These are phyloP conservation scores for Teleopsis dalmanni DNA, from an alignment of 1,140 invertebrate genomes.

Conservation along the genomic window DNA sequence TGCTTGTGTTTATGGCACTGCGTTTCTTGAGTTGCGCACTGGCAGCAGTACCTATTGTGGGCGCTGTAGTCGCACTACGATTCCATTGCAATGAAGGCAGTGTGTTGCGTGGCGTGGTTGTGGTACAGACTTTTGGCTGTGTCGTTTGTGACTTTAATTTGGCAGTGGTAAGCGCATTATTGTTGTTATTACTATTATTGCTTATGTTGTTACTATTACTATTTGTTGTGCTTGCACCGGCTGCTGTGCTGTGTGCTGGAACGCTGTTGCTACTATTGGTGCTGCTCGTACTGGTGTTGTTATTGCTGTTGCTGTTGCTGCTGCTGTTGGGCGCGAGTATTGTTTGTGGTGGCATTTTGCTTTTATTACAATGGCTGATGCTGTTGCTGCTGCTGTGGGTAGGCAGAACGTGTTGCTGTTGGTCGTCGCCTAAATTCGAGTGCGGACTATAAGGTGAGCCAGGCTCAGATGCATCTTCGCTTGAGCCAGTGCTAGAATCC, in stretches of 20 bases:
- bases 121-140: slow-evolving; percentile 11
- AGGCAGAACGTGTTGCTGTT: slow-evolving; percentile 19
- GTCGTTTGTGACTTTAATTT: slow-evolving; percentile 16
- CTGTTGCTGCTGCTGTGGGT: slow-evolving; percentile 16
- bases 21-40: slow-evolving; percentile 17
- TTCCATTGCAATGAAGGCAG: slow-evolving; percentile 12
- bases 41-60: not conserved
- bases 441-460: slow-evolving; percentile 66
- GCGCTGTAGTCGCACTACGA: slow-evolving; percentile 6
- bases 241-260: not conserved
- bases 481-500: slow-evolving; percentile 60
- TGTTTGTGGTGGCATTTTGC: slow-evolving; percentile 34
- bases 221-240: slow-evolving; percentile 7
- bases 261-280: not conserved
- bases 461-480: slow-evolving; percentile 72
- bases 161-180: too few relatives aligned
- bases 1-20: slow-evolving; percentile 7
- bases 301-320: slow-evolving; percentile 9
- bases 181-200: slow-evolving; percentile 15
- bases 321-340: slow-evolving; percentile 19
- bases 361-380: slow-evolving; percentile 3
- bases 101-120: slow-evolving; percentile 12
- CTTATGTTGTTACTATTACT: slow-evolving; percentile 3
- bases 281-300: not conserved
- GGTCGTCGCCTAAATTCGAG: slow-evolving; percentile 41